A percentile compares a stretch with the other conserved stretches of the same genome.
Evolutionary conservation across 2,113 vertebrate genomes (phyloP).

Genomic region (Corythoichthys haematopterus): DNA sequence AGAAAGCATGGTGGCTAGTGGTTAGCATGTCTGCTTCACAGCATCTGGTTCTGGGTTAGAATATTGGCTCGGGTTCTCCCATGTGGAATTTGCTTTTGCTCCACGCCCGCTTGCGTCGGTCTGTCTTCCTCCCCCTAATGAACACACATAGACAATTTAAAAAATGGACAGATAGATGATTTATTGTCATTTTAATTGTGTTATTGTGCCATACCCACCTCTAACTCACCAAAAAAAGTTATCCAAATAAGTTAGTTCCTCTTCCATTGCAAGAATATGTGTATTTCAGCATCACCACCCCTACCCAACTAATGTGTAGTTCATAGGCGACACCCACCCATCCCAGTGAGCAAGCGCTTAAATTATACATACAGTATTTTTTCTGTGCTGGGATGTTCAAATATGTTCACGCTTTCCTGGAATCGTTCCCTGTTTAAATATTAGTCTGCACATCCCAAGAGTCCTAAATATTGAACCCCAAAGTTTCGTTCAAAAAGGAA

Average conservation of each 20-base stretch:
- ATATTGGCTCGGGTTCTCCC: neutral
- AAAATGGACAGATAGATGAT: neutral
- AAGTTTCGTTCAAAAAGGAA: neutral
- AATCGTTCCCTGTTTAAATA: slow-evolving; percentile 28
- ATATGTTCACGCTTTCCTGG: slow-evolving; percentile 27
- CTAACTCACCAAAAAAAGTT: neutral
- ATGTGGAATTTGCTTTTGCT: neutral
- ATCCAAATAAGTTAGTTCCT: neutral
- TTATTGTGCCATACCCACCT: neutral
- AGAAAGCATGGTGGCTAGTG: neutral
- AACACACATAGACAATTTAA: neutral
- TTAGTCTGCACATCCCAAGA: slow-evolving; percentile 9
- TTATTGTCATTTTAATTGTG: neutral
- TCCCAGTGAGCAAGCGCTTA: neutral
- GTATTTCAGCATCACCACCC: neutral
- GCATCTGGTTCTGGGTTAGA: neutral
- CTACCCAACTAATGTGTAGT: neutral
- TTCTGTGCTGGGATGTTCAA: slow-evolving; percentile 5
- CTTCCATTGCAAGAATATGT: neutral
- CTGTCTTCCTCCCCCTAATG: neutral
- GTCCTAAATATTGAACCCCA: neutral
- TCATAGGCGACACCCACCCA: neutral
- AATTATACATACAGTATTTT: neutral
- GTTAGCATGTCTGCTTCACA: neutral
- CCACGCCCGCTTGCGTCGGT: neutral